Base-by-base conservation (phyloP, 2,888 invertebrate species). In the Pogonocherus hispidulus region DNA sequence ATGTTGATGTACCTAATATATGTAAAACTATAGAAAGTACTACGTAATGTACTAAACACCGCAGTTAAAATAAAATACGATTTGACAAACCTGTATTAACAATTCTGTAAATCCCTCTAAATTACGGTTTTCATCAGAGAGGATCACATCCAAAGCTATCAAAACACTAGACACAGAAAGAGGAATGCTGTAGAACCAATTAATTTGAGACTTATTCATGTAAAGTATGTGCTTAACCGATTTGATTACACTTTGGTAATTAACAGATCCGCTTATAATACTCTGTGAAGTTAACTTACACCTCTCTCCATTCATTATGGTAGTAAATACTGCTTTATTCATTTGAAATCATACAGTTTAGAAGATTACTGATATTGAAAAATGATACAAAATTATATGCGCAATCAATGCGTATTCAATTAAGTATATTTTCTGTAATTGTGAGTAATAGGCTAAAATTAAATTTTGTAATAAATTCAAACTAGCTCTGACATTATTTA, bases 231-330 rank as follows among this genome's bases (percentile, higher is more conserved):
- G 79, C 80, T 80, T 82, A 80, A 75, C 76, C 81, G 80, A 83
- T 81, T 83, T 83, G 83, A 83, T 83, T 83, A 83, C 83, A 83
- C 80, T 82, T 82, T 80, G 80, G 80, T 82, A 83, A 83, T 83
- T 83, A 82, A 81, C 79, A 76, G 79, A 83, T 82, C 80, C 80
- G 78, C 79, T 82, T 82, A 82, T 67, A 68, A 80, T 80, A 78
- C 80, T 75, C 76, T 76, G 73, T 76, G 75, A 81, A 79, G 80
- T 82, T 81, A 80, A 81, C 74, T 82, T 81, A 82, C 82, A 82
- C 82, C 80, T 81, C 68, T 70, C 67, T 64, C 69, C 62, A 73
- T 73, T 73, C 73, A 71, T 35, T 46, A 20, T 16, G 67, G 41
- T 65, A 65, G 59, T 70, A 70, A 67, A 67, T 67, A 67, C 63